phyloP scores from a whole-genome alignment of 2,113 vertebrate genomes.

The Otocyon megalotis region DNA sequence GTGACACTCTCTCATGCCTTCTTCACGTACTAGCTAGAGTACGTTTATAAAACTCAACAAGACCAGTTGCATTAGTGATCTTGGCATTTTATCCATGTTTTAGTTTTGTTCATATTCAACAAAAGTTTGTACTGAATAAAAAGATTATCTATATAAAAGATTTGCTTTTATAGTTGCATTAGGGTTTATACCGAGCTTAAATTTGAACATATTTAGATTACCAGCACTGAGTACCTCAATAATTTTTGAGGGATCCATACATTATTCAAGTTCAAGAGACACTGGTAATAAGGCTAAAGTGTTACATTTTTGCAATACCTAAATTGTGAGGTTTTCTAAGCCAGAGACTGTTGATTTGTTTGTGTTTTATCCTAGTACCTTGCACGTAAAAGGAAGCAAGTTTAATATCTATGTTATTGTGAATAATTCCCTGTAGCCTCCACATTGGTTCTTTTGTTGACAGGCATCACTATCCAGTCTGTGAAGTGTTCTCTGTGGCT shows the following conservation, averaged over 20 bases:
- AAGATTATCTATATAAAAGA: slow-evolving; percentile 10
- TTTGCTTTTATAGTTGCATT: not conserved
- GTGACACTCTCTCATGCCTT: not conserved
- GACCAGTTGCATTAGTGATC: not conserved
- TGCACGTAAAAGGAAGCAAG: not conserved
- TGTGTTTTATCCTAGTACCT: not conserved
- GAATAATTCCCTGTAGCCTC: not conserved
- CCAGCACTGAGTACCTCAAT: not conserved
- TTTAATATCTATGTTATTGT: not conserved
- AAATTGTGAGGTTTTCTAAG: not conserved
- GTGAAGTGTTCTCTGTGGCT: not conserved
- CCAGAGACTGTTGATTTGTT: not conserved
- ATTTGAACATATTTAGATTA: slow-evolving; percentile 36
- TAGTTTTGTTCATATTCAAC: slow-evolving; percentile 19
- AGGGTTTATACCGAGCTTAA: not conserved
- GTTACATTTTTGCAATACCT: not conserved
- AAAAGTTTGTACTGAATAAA: not conserved
- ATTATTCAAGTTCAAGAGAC: not conserved
- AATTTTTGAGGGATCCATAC: not conserved
- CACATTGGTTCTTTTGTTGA: not conserved
- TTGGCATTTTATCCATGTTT: not conserved
- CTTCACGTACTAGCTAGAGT: not conserved
- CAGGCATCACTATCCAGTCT: not conserved
- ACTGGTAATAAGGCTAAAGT: not conserved
- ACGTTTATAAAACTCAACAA: not conserved